phyloP scores from a whole-genome alignment of 2,888 invertebrate genomes.

The Drosophila putrida region DNA sequence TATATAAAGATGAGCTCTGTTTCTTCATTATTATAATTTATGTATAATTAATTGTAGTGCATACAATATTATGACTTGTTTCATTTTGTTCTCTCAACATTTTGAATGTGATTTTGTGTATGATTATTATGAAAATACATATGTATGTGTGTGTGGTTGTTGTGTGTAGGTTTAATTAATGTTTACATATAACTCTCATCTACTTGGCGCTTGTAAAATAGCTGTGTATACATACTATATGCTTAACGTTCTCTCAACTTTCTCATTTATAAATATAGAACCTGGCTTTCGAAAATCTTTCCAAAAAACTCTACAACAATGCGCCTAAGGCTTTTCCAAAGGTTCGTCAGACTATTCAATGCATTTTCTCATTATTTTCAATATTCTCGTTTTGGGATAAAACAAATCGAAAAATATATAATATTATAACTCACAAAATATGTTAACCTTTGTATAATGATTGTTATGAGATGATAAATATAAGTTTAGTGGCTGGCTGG shows the following conservation, averaged over 20 bases:
- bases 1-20: conserved; percentile 48
- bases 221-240: conserved; percentile 55
- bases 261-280: conserved; percentile 53
- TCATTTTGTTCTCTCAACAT: conserved; percentile 54
- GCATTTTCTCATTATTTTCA: conserved; percentile 17
- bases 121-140: conserved; percentile 69
- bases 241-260: conserved; percentile 20
- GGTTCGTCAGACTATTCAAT: conserved; percentile 72
- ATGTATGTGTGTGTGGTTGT: conserved; percentile 11
- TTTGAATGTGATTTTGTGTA: conserved; percentile 64
- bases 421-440: conserved; percentile 25
- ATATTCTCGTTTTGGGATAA: conserved; percentile 21
- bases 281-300: conserved; percentile 41
- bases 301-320: conserved; percentile 61
- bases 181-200: conserved; percentile 23
- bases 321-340: conserved; percentile 65
- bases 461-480: conserved; percentile 25
- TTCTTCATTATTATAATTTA: conserved; percentile 17
- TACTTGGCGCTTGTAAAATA: conserved; percentile 63
- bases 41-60: conserved; percentile 45
- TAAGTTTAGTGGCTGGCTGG: conserved; percentile 30
- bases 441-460: conserved; percentile 26
- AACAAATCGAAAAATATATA: conserved; percentile 15
- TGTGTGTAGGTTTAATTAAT: conserved; percentile 13
- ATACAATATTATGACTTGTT: conserved; percentile 61